Conservation (phyloP, 2,113 vertebrate genomes). For the Silurus meridionalis region DNA sequence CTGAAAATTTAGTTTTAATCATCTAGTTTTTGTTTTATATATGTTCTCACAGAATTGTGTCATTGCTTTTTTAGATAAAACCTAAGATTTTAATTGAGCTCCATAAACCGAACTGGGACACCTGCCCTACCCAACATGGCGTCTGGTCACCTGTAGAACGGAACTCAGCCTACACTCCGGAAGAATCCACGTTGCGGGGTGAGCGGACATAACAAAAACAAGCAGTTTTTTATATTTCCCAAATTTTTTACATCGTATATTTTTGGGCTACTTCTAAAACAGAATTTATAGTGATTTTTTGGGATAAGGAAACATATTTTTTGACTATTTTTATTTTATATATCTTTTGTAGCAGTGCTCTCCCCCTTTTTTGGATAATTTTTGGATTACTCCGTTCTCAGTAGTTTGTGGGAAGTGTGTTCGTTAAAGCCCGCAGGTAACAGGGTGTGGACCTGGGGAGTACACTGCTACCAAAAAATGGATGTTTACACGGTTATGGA, state of each 20-base stretch:
- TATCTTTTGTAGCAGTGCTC: too few species aligned
- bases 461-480: not conserved
- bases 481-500: not conserved
- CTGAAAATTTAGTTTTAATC: not conserved
- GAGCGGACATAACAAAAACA: not conserved
- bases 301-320: too few species aligned
- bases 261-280: not conserved
- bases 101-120: not conserved
- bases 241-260: too few species aligned
- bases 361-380: too few species aligned
- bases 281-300: not conserved
- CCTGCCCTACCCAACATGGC: constrained; percentile 14
- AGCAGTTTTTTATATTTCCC: not conserved
- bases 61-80: not conserved
- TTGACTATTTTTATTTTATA: not conserved
- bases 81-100: not conserved
- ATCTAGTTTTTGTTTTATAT: not conserved
- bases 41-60: not conserved
- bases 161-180: not conserved
- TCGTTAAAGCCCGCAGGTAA: too few species aligned
- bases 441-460: too few species aligned
- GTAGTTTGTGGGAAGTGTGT: not conserved
- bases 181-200: not conserved
- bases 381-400: not conserved
- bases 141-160: constrained; percentile 1